Evolutionary conservation across 2,797 vertebrate genomes (phyloP), one percentile per base, ranked within the genome.

Genomic region (Enteromius thamalakanensis): DNA sequence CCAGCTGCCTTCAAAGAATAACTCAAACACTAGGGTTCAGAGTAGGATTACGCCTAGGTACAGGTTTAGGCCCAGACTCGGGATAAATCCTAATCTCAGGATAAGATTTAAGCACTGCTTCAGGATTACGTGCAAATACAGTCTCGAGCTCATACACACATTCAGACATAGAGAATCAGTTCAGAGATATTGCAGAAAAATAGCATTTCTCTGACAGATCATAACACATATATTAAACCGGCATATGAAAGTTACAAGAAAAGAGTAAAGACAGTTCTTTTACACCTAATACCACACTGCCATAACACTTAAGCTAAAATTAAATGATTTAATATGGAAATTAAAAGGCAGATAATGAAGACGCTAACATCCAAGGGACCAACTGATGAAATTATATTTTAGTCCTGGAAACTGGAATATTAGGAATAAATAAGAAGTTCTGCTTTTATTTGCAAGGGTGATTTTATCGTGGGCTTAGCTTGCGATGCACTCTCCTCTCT

Each of bases 401-500:
- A 70, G 37, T 10, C 26, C 15, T 21, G 51, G 6, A 80, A 47
- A 64, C 19, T 37, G 14, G 15, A 53, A 82, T 37, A 40, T 26
- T 53, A 32, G 19, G 58, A 47, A 51, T 45, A 62, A 47, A 84
- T 58, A 37, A 55, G 26, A 79, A 74, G n/a, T 67, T 80, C 65
- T 69, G 12, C 3, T 1, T 60, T 69, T 67, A 74, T 67, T 78
- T 21, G 76, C 55, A 47, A 74, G 55, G 69, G 23, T 12, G 23
- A 80, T 84, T 85, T 89, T 88, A 80, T 87, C 19, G 53, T 74
- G 75, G 67, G 68, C 51, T 17, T 49, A 64, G 51, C 79, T 69
- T 12, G 0, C 6, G 3, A 26, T 17, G 19, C 40, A 17, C 34
- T 74, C 37, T n/a, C 19, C 77, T 62, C 42, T 23, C 6, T 26